Evolutionary conservation across 2,888 invertebrate species (phyloP).

Genomic region (Stenchaetothrips biformis): DNA sequence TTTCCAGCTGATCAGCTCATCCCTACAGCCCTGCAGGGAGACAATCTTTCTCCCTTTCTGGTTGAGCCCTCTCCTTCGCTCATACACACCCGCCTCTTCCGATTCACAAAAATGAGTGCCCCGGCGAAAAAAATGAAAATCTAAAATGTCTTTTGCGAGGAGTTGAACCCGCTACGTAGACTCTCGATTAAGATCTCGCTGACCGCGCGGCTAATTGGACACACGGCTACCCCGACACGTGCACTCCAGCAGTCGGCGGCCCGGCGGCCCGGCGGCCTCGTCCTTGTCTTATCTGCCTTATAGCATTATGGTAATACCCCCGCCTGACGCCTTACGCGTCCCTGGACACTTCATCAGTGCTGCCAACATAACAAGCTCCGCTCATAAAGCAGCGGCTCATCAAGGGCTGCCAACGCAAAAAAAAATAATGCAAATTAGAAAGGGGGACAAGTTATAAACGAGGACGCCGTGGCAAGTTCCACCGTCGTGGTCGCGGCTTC

Average conservation of each 20-base stretch:
- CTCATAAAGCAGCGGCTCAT: not conserved
- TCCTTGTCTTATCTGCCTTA: not conserved
- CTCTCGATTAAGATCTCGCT: too few relatives aligned
- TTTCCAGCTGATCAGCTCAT: not conserved
- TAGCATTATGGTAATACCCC: constrained; percentile 4
- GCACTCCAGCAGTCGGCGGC: not conserved
- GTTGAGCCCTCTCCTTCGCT: too few relatives aligned
- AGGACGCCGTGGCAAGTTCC: too few relatives aligned
- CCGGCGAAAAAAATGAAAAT: too few relatives aligned
- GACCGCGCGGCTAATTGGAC: too few relatives aligned
- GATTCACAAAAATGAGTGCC: too few relatives aligned
- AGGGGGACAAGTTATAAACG: not conserved
- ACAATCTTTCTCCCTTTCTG: not conserved
- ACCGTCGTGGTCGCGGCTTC: too few relatives aligned
- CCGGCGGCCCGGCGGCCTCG: not conserved
- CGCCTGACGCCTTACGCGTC: not conserved
- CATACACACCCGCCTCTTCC: too few relatives aligned
- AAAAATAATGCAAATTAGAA: not conserved
- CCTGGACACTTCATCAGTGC: constrained; percentile 17
- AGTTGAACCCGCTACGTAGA: too few relatives aligned
- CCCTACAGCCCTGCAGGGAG: not conserved
- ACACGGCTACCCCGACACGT: too few relatives aligned
- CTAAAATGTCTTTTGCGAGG: too few relatives aligned
- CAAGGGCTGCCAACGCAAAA: not conserved
- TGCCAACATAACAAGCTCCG: not conserved